Percentiles rank a stretch among this genome's conserved stretches.
Evolutionary conservation across 92 coral and sea anemone genomes (phyloP).

Genomic region (Actinernus sp.): DNA sequence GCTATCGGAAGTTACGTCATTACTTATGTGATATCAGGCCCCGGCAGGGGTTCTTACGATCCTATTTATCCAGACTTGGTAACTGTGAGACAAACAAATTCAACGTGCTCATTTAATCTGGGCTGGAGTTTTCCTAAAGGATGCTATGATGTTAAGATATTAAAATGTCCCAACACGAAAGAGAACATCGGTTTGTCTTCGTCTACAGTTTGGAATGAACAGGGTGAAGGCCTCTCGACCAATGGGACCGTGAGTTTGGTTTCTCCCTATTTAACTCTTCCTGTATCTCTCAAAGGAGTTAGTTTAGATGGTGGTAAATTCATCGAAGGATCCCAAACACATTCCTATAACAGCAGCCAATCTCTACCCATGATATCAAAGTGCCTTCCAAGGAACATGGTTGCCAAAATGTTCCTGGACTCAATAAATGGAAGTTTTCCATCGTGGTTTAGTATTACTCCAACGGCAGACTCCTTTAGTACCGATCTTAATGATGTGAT

Average conservation of each 20-base stretch:
- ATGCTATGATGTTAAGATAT: slow-evolving; percentile 42
- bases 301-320: slow-evolving; percentile 12
- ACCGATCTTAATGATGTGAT: slow-evolving; percentile 33
- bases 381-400: slow-evolving; percentile 18
- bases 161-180: slow-evolving; percentile 35
- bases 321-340: background rate
- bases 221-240: slow-evolving; percentile 25
- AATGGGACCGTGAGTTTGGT: slow-evolving; percentile 46
- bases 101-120: slow-evolving; percentile 16
- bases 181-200: slow-evolving; percentile 39
- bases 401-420: slow-evolving; percentile 52
- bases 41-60: slow-evolving; percentile 44
- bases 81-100: slow-evolving; percentile 19
- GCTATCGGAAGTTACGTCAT: slow-evolving; percentile 59
- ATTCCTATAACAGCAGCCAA: slow-evolving; percentile 1
- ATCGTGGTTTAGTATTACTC: slow-evolving; percentile 55
- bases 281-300: slow-evolving; percentile 59
- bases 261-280: slow-evolving; percentile 21
- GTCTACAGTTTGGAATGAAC: slow-evolving; percentile 49
- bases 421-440: slow-evolving; percentile 57
- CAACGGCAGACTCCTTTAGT: slow-evolving; percentile 5
- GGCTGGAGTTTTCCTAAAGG: slow-evolving; percentile 38
- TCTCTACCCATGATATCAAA: slow-evolving; percentile 3
- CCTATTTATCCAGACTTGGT: slow-evolving; percentile 39
- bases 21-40: slow-evolving; percentile 63